phyloP scores from a whole-genome alignment of 37 sponge, comb jelly and placozoan species.

The Eunapius fragilis region DNA sequence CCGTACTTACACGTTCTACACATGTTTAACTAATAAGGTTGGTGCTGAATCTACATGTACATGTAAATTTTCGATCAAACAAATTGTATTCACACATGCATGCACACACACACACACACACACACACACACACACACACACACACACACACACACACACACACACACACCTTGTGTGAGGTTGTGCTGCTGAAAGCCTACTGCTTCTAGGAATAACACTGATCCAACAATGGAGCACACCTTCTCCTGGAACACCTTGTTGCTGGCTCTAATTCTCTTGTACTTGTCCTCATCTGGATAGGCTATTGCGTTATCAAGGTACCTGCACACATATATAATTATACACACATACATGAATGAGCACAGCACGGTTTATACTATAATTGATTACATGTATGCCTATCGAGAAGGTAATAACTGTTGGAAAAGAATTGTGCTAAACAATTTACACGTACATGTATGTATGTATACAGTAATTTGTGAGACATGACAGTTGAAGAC shows the following conservation, averaged over 20 bases:
- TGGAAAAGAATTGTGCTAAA: not conserved
- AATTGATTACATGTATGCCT: too few species aligned
- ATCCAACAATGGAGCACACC: slow-evolving; percentile 50
- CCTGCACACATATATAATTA: slow-evolving; percentile 31
- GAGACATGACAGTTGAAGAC: too few species aligned
- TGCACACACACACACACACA: not conserved
- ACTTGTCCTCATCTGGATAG: slow-evolving; percentile 74
- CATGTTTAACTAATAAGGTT: too few species aligned
- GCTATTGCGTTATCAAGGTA: slow-evolving; percentile 70
- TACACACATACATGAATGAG: too few species aligned
- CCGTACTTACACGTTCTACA: too few species aligned
- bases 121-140: slow-evolving; percentile 49
- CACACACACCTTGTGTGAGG: not conserved
- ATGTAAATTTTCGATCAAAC: too few species aligned
- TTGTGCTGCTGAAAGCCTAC: slow-evolving; percentile 61
- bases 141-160: slow-evolving; percentile 19
- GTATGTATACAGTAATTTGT: not conserved
- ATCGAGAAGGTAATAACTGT: too few species aligned
- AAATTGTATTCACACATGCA: too few species aligned
- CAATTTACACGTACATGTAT: not conserved
- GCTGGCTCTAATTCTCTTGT: slow-evolving; percentile 56
- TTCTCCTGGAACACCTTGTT: slow-evolving; percentile 75
- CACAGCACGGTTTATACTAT: too few species aligned
- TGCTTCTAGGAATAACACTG: slow-evolving; percentile 65
- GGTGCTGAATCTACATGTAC: slow-evolving; percentile 15